Conservation (phyloP, 2,797 vertebrate species). For the Hephaestus fuliginosus region DNA sequence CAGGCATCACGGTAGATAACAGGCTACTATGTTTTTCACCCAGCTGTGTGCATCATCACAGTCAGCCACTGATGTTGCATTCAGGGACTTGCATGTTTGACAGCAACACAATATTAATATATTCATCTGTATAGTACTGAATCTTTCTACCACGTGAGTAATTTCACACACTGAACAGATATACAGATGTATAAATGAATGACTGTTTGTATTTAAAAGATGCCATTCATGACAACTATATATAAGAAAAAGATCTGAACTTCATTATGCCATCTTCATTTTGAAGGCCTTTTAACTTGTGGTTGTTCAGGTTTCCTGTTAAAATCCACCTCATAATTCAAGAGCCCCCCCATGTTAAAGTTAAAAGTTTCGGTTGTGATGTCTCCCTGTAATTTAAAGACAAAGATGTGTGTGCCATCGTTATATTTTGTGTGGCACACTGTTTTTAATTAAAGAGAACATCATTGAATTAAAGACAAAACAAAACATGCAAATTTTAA, state of each 20-base stretch:
- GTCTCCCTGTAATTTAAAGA: background rate
- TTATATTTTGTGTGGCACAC: background rate
- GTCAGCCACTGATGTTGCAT: slow-evolving; percentile 5
- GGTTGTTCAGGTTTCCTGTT: background rate
- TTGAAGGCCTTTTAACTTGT: background rate
- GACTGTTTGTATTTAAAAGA: background rate
- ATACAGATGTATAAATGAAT: too few relatives aligned
- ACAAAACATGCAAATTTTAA: background rate
- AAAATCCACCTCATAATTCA: background rate
- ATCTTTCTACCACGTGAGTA: background rate
- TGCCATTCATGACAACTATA: background rate
- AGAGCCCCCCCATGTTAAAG: background rate
- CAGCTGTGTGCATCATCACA: slow-evolving; percentile 6
- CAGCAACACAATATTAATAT: background rate
- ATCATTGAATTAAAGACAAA: background rate
- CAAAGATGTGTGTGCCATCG: background rate
- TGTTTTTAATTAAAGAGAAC: background rate
- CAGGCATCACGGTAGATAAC: background rate
- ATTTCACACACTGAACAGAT: background rate
- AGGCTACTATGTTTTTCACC: background rate
- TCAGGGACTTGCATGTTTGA: slow-evolving; percentile 5
- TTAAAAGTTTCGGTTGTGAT: background rate
- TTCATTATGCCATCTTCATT: background rate
- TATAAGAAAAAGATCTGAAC: too few relatives aligned
- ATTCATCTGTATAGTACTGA: background rate